phyloP scores from a whole-genome alignment of 2,113 vertebrate species.

The Lepus timidus region DNA sequence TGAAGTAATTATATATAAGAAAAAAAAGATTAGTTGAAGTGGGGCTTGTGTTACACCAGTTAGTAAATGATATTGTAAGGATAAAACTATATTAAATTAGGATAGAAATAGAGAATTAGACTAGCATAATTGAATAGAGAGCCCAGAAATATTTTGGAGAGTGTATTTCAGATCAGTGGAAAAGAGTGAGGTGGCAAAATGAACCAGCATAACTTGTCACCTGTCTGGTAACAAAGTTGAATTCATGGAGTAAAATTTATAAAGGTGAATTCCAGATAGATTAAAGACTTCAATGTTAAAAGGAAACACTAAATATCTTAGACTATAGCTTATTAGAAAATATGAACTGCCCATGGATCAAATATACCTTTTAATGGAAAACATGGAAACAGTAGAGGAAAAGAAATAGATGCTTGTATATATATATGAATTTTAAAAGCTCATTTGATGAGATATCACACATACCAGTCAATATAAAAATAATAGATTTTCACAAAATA shows the following conservation, averaged over 20 bases:
- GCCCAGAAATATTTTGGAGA: background rate
- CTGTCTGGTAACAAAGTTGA: background rate
- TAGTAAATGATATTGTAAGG: background rate
- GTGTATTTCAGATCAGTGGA: background rate
- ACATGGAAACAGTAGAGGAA: background rate
- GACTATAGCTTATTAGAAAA: background rate
- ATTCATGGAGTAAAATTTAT: background rate
- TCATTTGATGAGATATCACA: background rate
- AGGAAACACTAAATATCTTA: background rate
- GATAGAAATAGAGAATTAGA: background rate
- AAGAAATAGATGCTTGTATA: background rate
- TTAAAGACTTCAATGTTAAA: conserved; percentile 33
- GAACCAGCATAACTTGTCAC: background rate
- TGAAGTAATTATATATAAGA: background rate
- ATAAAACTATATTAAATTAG: background rate
- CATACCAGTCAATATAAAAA: background rate
- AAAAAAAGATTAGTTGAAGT: background rate
- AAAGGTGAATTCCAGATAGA: background rate
- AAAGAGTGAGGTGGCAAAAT: background rate
- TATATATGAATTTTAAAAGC: background rate
- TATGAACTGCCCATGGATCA: background rate
- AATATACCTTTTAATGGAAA: background rate
- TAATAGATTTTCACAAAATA: background rate
- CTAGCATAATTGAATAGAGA: background rate
- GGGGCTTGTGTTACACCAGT: background rate